A percentile compares a stretch with the other conserved stretches of the same genome.
Conservation (phyloP, 2,113 vertebrate genomes). For the Chlorocebus sabaeus region DNA sequence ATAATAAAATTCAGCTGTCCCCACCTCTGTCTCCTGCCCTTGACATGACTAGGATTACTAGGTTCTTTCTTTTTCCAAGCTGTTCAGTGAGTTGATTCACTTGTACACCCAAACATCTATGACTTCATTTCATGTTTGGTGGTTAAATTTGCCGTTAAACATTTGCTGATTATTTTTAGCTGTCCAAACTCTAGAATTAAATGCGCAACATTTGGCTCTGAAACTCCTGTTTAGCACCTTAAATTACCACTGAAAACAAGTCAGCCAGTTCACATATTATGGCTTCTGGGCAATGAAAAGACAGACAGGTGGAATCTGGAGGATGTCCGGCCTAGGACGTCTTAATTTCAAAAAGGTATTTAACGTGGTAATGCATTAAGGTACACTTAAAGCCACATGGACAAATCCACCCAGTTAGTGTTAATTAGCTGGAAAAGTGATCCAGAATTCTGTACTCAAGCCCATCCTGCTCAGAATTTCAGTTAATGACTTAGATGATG, state of each 20-base stretch:
- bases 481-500: neutral
- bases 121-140: neutral
- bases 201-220: neutral
- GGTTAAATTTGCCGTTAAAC: neutral
- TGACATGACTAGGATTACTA: neutral
- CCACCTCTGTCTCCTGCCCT: neutral
- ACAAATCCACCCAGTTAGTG: neutral
- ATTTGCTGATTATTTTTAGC: neutral
- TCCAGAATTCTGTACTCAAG: neutral
- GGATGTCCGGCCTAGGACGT: neutral
- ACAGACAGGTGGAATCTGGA: neutral
- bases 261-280: neutral
- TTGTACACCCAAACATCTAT: neutral
- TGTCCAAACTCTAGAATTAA: neutral
- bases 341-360: neutral
- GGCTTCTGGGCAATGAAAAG: neutral
- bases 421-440: neutral
- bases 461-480: neutral
- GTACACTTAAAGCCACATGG: no score
- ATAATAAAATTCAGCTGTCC: neutral
- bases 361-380: no score
- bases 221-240: no score
- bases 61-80: neutral
- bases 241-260: neutral
- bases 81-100: neutral